Base-by-base conservation (phyloP, 2,797 vertebrate genomes). In the Micropoecilia bifurca region DNA sequence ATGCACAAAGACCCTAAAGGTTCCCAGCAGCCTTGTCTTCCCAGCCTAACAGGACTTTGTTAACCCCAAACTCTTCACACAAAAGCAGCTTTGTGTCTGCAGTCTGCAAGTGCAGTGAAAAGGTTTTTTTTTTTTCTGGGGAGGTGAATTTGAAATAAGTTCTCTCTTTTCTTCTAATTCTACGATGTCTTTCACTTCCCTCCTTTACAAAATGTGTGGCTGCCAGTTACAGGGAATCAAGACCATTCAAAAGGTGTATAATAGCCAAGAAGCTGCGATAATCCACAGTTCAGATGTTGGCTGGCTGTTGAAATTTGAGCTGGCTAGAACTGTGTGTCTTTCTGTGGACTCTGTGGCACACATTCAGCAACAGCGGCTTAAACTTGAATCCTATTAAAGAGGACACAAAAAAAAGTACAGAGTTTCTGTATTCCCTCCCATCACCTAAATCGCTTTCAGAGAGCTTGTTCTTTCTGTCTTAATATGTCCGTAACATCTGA, bases 141-240 rank as follows among this genome's bases (percentile, higher is more conserved):
- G 84, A 92, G 89, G 90, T 94, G 95, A 95, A 95, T 95, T 88
- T 91, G 89, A 93, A 95, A 93, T 92, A 90, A 95, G 86, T 89
- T 88, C 81, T 83, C 75, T 82, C 87, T 86, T 91, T 92, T 93
- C 87, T 90, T 90, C 78, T 83, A 79, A 85, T 90, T 85, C 89
- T 69, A 86, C 87, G 83, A 73, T 78, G 83, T 93, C 91, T 94
- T 94, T 94, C 89, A 94, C 87, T 88, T 90, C 89, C 88, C 87
- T 18, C 53, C 92, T 92, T 94, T 92, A 90, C 93, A 92, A 90
- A 33, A 93, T 91, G 92, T 79, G 91, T 85, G 81, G 88, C 77
- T 71, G 89, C 90, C 85, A 89, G 94, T 94, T 94, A 90, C 76
- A 78, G 84, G 73, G 85, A 92, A 88, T 91, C 84, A 84, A 87